Evolutionary conservation across 1,140 invertebrate species (phyloP), one percentile per base, ranked within the genome.

Genomic region (Platyscapa corneri): DNA sequence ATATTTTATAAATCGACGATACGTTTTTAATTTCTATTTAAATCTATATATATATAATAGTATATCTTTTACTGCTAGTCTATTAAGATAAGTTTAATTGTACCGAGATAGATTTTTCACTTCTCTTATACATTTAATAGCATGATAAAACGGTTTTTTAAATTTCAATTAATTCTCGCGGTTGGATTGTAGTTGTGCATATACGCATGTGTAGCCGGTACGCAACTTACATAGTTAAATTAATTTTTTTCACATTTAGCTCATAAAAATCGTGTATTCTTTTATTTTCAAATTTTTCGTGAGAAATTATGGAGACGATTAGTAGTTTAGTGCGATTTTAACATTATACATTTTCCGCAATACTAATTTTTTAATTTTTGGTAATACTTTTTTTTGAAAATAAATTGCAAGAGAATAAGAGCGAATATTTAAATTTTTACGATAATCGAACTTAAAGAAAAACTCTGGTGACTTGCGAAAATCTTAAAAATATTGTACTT

Each of bases 71-170:
- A 75, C 53, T 74, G 37, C 37, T 34, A 80, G 34, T 64, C 53
- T 75, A 80, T 85, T 80, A 75, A 80, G 49, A 85, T 85, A 80
- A 80, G 39, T 85, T 80, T 85, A 74, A 80, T 80, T 80, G 18
- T 42, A 46, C 70, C 32, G 10, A 42, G 30, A 53, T 72, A 32
- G 46, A 72, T 80, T 74, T 74, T 49, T 75, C 37, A 60, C 16
- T 37, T 64, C 6, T 27, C 42, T 60, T 3, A 39, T 37, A 30
- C 37, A 60, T 65, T 42, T 42, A 56, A 37, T 60, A 74, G 34
- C 12, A 77, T 77, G 64, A 78, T 84, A 79, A 78, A 79, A 84
- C 64, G 39, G 23, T 72, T 80, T 75, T 85, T 18, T 49, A 80
- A 80, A 85, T 46, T 85, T 75, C 77, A 80, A 79, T 84, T 84